Evolutionary conservation across 2,888 invertebrate species (phyloP).

Genomic region (Lasius fuliginosus): DNA sequence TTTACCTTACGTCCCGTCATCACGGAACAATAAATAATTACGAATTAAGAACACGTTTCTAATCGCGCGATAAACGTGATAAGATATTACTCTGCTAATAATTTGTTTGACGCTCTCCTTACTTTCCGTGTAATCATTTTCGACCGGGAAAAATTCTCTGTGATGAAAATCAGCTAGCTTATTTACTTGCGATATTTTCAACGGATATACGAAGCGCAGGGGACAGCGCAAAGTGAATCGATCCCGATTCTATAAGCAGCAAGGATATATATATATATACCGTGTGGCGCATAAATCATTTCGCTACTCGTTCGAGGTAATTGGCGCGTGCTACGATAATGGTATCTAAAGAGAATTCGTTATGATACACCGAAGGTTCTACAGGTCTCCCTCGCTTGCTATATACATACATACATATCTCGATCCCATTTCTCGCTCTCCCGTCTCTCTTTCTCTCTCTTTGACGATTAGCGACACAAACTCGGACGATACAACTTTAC

Average conservation of each 20-base stretch:
- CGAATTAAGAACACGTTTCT: constrained; percentile 39
- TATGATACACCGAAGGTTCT: constrained; percentile 59
- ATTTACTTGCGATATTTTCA: background rate
- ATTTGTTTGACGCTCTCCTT: background rate
- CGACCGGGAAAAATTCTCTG: constrained; percentile 6
- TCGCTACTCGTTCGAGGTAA: constrained; percentile 77
- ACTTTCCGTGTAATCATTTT: background rate
- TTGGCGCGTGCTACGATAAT: constrained; percentile 79
- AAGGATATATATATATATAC: constrained; percentile 57
- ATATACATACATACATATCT: background rate
- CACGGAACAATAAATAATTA: constrained; percentile 8
- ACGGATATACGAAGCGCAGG: background rate
- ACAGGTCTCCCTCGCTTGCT: background rate
- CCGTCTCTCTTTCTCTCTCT: background rate
- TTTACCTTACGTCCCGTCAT: constrained; percentile 7
- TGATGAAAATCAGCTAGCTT: background rate
- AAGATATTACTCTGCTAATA: constrained; percentile 20
- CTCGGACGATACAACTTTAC: constrained; percentile 2
- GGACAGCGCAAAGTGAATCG: constrained; percentile 15
- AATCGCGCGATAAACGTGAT: constrained; percentile 19
- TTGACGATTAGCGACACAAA: constrained; percentile 12
- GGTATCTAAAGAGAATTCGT: constrained; percentile 80
- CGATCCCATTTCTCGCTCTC: constrained; percentile 4
- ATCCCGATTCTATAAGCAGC: constrained; percentile 14
- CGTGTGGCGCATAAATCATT: constrained; percentile 79